Evolutionary conservation across 2,113 vertebrate species (phyloP).

Genomic region (Thunnus maccoyii): DNA sequence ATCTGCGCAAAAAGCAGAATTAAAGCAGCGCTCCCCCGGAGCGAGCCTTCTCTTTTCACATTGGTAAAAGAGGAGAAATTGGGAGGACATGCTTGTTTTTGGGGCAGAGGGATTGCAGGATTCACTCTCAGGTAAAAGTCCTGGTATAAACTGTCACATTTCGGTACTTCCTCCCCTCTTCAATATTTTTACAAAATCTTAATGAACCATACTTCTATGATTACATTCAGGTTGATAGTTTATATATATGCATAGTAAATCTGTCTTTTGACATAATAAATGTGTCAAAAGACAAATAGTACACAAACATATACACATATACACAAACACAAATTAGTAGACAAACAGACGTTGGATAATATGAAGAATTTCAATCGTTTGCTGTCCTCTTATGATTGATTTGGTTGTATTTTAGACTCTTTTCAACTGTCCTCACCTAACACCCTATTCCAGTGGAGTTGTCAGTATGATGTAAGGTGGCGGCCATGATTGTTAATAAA

Average conservation of each 20-base stretch:
- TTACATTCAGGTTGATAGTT: background rate
- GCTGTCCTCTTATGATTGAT: conserved; percentile 11
- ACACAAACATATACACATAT: background rate
- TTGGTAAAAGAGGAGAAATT: conserved; percentile 48
- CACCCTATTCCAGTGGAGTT: conserved; percentile 18
- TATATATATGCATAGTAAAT: background rate
- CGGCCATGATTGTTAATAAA: conserved; percentile 53
- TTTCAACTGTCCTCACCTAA: conserved; percentile 30
- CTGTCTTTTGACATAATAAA: too few relatives aligned
- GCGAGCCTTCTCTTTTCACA: conserved; percentile 55
- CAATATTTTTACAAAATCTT: too few relatives aligned
- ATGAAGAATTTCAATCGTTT: background rate
- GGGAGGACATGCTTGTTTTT: conserved; percentile 52
- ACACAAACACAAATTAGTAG: background rate
- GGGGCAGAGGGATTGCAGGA: conserved; percentile 25
- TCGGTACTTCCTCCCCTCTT: conserved; percentile 1
- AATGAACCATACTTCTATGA: too few relatives aligned
- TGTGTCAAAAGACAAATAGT: background rate
- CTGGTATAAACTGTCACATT: conserved; percentile 26
- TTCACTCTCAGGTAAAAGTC: conserved; percentile 62
- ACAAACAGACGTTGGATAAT: background rate
- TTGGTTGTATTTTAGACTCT: conserved; percentile 14
- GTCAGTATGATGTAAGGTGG: conserved; percentile 54
- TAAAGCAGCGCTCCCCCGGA: conserved; percentile 57
- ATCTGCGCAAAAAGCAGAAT: conserved; percentile 68